phyloP scores from a whole-genome alignment of 2,113 vertebrate species.

The Mobula birostris region DNA sequence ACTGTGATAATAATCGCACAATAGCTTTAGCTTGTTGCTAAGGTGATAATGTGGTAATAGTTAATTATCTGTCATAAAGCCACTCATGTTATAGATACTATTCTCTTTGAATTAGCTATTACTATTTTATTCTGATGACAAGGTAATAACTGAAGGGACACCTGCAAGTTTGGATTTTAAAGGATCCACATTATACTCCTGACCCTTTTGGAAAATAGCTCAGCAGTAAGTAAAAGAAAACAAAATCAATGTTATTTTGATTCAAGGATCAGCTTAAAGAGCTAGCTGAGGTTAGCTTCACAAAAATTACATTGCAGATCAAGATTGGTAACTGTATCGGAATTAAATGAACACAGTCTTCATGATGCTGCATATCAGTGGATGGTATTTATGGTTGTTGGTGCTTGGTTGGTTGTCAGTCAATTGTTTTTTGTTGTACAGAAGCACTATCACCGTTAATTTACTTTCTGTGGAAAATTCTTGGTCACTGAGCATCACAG shows the following conservation, averaged over 20 bases:
- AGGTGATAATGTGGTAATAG: background rate
- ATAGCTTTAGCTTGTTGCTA: conserved; percentile 9
- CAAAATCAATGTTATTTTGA: background rate
- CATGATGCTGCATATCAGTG: background rate
- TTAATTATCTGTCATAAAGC: background rate
- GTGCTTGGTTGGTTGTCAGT: background rate
- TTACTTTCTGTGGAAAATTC: background rate
- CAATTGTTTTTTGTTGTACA: background rate
- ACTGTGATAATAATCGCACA: background rate
- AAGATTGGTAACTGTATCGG: background rate
- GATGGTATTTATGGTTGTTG: background rate
- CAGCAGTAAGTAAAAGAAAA: background rate
- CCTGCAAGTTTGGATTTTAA: background rate
- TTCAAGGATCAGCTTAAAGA: background rate
- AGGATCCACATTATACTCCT: background rate
- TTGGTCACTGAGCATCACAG: background rate
- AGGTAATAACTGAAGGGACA: background rate
- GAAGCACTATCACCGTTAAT: background rate
- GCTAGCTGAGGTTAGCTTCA: background rate
- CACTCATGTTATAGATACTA: background rate
- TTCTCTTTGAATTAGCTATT: background rate
- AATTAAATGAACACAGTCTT: background rate
- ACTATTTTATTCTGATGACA: background rate
- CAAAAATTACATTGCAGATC: background rate
- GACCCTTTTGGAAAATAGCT: background rate